These are phyloP conservation scores for Eristalis arbustorum DNA, from an alignment of 2,888 invertebrate species.

Conservation along the genomic window DNA sequence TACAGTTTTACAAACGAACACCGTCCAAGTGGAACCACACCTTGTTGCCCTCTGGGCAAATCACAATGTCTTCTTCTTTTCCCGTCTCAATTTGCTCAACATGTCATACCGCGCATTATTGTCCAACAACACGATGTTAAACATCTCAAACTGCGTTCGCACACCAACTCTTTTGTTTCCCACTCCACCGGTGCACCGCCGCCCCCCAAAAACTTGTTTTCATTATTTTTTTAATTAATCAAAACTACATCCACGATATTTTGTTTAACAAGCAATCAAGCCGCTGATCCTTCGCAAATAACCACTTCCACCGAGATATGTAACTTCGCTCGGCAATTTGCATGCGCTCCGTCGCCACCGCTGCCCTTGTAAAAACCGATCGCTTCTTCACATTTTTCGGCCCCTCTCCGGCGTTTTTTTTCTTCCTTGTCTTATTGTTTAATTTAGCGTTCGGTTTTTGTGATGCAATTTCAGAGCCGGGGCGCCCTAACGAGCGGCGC, in stretches of 20 bases:
- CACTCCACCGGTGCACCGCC: neutral
- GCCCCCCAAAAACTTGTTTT: neutral
- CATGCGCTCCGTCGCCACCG: conserved; percentile 8
- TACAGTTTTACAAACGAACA: too few species aligned
- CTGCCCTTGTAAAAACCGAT: neutral
- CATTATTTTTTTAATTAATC: conserved; percentile 30
- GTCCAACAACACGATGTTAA: neutral
- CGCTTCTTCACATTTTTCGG: neutral
- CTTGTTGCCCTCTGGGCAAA: neutral
- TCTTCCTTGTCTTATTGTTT: neutral
- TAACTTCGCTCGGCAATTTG: conserved; percentile 42
- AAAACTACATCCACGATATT: conserved; percentile 43
- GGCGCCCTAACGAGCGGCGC: conserved; percentile 6
- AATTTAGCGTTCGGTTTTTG: neutral
- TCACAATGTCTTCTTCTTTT: neutral
- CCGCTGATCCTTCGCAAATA: conserved; percentile 42
- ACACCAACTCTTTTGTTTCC: neutral
- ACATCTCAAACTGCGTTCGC: neutral
- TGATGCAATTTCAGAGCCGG: neutral
- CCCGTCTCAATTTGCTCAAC: neutral
- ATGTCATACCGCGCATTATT: neutral
- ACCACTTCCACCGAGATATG: conserved; percentile 39
- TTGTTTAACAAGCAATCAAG: conserved; percentile 55
- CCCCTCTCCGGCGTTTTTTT: neutral
- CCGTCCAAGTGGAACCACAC: too few species aligned